Evolutionary conservation across 2,888 invertebrate genomes (phyloP), one percentile per base, ranked within the genome.

Genomic region (Diplolepis rosae): DNA sequence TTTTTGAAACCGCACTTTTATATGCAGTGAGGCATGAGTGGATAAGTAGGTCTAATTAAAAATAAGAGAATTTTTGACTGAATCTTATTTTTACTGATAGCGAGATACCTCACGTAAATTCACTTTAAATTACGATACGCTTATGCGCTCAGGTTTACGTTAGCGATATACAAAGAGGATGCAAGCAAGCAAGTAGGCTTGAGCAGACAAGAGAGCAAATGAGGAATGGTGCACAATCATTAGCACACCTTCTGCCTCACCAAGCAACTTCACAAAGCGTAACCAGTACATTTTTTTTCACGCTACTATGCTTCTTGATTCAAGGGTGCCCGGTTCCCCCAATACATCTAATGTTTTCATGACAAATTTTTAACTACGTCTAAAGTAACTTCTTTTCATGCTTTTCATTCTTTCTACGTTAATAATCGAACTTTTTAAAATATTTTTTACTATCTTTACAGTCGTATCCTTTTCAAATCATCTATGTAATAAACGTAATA

Each of bases 211-310:
- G 82, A 77, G 79, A 76, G 74, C 45, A 22, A 48, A 11, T 75
- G 76, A 78, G 78, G 77, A 78, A 76, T 81, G 85, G 84, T 85
- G 85, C 85, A n/a, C n/a, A 85, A 80, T 83, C 83, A 82, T 78
- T 84, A 82, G 82, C 81, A 85, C 83, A 82, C 83, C 84, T 82
- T 82, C 82, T 84, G 85, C 85, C 82, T 80, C 84, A 83, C 65
- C 83, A 82, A 82, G 82, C 84, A 84, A 48, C 80, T 81, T 84
- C 84, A 80, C 83, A 82, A 74, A 77, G 78, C 81, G 82, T 82
- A 76, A 81, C 76, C 72, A 71, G 65, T 71, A 72, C 73, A 77
- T 69, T 70, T 48, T 48, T 48, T 18, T 22, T 48, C 22, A 48
- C 9, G 45, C 45, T 48, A 48, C 15, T 22, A 11, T 4, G 15